A percentile compares a stretch with the other conserved stretches of the same genome.
Conservation (phyloP, 2,797 vertebrate species). For the Psittacula derbiana region DNA sequence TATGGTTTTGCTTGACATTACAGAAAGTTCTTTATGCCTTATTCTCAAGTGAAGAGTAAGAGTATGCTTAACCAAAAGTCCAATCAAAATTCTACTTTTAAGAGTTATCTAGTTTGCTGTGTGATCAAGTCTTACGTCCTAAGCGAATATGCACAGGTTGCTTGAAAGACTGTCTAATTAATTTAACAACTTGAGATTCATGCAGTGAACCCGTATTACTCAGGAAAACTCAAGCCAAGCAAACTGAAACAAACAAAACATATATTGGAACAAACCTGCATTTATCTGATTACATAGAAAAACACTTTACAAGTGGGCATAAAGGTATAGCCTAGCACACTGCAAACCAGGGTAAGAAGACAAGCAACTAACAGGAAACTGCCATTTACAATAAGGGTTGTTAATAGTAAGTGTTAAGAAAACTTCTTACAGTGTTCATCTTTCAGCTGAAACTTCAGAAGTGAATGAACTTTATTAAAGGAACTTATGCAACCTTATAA, state of each 20-base stretch:
- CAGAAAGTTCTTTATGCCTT: not conserved
- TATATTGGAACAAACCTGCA: not conserved
- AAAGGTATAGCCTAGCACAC: not conserved
- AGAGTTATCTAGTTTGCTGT: not conserved
- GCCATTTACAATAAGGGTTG: not conserved
- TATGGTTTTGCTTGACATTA: not conserved
- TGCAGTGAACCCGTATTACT: not conserved
- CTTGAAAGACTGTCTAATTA: slow-evolving; percentile 29
- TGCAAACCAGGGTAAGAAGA: rapidly evolving
- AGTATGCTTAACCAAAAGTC: not conserved
- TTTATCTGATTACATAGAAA: not conserved
- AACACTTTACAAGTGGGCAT: not conserved
- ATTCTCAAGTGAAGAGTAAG: not conserved
- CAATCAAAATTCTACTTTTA: not conserved
- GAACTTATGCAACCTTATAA: not conserved
- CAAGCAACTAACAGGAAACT: not conserved
- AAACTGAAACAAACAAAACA: not conserved
- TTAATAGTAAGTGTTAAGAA: not conserved
- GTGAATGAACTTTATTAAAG: not conserved
- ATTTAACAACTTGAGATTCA: slow-evolving; percentile 20
- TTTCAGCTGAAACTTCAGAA: not conserved
- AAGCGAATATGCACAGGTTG: not conserved
- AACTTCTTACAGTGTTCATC: not conserved
- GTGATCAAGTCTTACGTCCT: not conserved
- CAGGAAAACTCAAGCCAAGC: not conserved